phyloP scores from a whole-genome alignment of 2,797 vertebrate genomes.

The Prionace glauca region DNA sequence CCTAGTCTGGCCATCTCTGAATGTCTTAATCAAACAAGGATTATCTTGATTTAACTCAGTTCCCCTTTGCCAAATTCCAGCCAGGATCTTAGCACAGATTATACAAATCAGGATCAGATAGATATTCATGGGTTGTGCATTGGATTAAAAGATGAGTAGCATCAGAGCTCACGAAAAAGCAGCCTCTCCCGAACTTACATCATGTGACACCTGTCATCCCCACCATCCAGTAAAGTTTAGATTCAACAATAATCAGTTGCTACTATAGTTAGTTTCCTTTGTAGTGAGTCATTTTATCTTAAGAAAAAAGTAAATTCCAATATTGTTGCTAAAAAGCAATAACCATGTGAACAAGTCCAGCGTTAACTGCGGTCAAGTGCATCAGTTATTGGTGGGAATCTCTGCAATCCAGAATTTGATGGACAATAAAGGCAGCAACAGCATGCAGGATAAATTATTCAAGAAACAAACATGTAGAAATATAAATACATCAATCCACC shows the following conservation, averaged over 20 bases:
- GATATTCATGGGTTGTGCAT: no score
- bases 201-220: no score
- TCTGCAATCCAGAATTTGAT: background rate
- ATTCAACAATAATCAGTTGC: background rate
- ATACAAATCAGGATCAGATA: no score
- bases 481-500: background rate
- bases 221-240: background rate
- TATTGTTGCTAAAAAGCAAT: background rate
- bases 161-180: no score
- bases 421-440: background rate
- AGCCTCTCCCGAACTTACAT: no score
- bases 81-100: no score
- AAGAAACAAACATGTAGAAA: background rate
- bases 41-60: no score
- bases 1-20: no score
- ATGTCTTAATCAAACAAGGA: no score
- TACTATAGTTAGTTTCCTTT: background rate
- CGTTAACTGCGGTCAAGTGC: background rate
- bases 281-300: background rate
- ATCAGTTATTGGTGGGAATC: background rate
- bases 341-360: background rate
- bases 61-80: no score
- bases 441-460: background rate
- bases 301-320: background rate
- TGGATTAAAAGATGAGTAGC: no score